These are phyloP conservation scores for Drosophila elegans DNA, from an alignment of 1,140 invertebrate species.

Conservation along the genomic window DNA sequence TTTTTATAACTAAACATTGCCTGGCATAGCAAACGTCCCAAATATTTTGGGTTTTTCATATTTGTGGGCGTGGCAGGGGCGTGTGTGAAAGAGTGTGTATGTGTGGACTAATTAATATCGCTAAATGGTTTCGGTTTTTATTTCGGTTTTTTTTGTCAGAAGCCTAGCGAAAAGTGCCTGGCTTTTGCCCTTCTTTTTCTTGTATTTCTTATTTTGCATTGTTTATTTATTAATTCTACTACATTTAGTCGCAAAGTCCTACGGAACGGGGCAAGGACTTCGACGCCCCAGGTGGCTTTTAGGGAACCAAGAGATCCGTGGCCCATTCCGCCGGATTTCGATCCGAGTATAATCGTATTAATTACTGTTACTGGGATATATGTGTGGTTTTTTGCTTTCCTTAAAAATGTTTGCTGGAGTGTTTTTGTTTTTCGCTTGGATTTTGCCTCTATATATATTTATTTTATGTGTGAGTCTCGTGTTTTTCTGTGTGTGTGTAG, in stretches of 20 bases:
- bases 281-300: constrained; percentile 1
- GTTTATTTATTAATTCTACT: constrained; percentile 49
- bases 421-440: constrained; percentile 38
- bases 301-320: background rate
- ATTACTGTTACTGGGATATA: constrained; percentile 40
- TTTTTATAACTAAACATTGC: constrained; percentile 71
- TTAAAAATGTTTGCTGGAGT: constrained; percentile 48
- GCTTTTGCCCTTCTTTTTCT: constrained; percentile 29
- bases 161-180: constrained; percentile 49
- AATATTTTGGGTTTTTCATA: constrained; percentile 4
- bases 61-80: constrained; percentile 27
- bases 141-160: constrained; percentile 48
- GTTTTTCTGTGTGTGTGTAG: constrained; percentile 38
- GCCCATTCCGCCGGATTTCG: constrained; percentile 9
- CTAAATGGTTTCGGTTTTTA: constrained; percentile 31
- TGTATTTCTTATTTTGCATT: constrained; percentile 21
- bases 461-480: constrained; percentile 32
- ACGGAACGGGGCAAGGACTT: constrained; percentile 3
- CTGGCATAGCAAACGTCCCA: constrained; percentile 52
- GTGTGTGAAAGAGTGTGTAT: constrained; percentile 15
- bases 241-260: constrained; percentile 37
- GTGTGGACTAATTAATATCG: constrained; percentile 45
- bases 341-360: constrained; percentile 48
- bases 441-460: constrained; percentile 42
- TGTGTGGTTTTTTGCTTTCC: constrained; percentile 21